phyloP scores from a whole-genome alignment of 2,797 vertebrate species.

The Cossypha heuglini region DNA sequence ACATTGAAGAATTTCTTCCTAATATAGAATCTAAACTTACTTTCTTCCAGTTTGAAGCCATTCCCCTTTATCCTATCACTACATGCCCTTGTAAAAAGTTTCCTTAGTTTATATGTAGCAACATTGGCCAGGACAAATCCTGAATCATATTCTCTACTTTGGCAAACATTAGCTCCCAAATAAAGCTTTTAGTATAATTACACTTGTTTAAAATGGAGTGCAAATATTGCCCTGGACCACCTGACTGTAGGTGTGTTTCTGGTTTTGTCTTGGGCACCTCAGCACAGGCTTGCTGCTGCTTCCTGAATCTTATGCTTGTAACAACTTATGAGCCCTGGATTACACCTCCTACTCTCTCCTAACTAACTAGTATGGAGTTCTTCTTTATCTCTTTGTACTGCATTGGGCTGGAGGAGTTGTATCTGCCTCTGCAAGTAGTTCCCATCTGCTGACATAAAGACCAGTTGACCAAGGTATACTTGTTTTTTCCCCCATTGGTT shows the following conservation, averaged over 20 bases:
- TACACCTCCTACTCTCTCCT: background rate
- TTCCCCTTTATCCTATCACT: background rate
- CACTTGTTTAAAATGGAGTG: background rate
- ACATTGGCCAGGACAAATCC: background rate
- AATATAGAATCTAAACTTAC: background rate
- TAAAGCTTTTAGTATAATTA: background rate
- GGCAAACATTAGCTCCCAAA: background rate
- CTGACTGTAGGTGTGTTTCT: background rate
- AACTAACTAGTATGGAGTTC: background rate
- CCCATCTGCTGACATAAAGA: background rate
- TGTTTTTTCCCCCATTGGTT: background rate
- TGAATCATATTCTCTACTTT: background rate
- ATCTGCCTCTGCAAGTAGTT: background rate
- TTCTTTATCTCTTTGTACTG: background rate
- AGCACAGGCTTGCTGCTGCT: background rate
- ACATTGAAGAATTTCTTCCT: background rate
- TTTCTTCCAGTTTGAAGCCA: background rate
- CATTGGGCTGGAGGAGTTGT: background rate
- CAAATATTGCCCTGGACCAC: background rate
- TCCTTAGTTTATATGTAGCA: background rate
- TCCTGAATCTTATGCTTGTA: background rate
- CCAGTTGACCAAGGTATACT: background rate
- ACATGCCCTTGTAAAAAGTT: background rate
- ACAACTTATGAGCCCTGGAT: background rate
- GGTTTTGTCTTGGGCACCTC: background rate